Conservation (phyloP, 2,113 vertebrate genomes). For the Dasyurus viverrinus region DNA sequence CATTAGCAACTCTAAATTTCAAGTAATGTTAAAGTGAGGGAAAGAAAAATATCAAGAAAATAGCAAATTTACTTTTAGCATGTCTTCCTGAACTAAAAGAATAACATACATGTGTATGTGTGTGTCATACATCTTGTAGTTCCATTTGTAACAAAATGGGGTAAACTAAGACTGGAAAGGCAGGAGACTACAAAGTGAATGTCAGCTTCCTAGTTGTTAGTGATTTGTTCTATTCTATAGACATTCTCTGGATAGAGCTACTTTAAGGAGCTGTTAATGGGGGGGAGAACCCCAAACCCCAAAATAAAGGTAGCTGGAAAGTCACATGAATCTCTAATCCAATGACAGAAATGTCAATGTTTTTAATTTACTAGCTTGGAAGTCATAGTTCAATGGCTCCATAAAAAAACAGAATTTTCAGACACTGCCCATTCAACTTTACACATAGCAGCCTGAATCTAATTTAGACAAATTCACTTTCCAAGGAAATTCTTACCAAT, state of each 20-base stretch:
- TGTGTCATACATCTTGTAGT: constrained; percentile 49
- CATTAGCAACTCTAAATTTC: constrained; percentile 17
- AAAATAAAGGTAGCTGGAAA: not conserved
- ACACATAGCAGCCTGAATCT: rapidly evolving
- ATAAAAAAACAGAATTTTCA: constrained; percentile 28
- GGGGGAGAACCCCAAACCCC: not conserved
- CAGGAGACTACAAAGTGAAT: constrained; percentile 20
- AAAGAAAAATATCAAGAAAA: constrained; percentile 52
- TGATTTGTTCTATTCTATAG: not conserved
- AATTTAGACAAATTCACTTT: not conserved
- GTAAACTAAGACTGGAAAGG: constrained; percentile 61
- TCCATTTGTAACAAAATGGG: constrained; percentile 25
- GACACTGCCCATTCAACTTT: not conserved
- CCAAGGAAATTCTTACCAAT: constrained; percentile 38
- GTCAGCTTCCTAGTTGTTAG: constrained; percentile 29
- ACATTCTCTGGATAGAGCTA: not conserved
- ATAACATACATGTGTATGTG: constrained; percentile 17
- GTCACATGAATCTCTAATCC: constrained; percentile 23
- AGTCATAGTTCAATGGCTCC: constrained; percentile 25
- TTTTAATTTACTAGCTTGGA: constrained; percentile 48
- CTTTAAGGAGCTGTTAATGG: constrained; percentile 21
- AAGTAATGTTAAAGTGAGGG: constrained; percentile 35
- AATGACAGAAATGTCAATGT: constrained; percentile 44
- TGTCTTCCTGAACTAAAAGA: constrained; percentile 39
- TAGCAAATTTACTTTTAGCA: constrained; percentile 35